Evolutionary conservation across 2,113 vertebrate species (phyloP), one percentile per base, ranked within the genome.

Genomic region (Oxyura jamaicensis): DNA sequence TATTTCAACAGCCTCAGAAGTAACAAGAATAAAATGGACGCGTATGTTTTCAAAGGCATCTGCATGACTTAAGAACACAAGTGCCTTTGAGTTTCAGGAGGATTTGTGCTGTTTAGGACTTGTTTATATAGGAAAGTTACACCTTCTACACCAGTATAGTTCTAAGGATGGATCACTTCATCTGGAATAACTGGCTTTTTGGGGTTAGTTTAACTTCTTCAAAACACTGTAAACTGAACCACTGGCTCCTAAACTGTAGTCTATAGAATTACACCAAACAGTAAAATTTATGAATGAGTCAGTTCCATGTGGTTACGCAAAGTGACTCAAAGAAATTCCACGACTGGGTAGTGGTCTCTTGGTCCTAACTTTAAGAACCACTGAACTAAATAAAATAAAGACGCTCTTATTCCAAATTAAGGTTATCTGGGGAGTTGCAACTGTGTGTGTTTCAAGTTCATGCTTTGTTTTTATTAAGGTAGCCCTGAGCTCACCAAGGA

Each of bases 201-300:
- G 12, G 85, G 65, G 63, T 86, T 86, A 42, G 46, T 68, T 88
- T 74, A 86, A 78, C 39, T 77, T 87, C 87, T 91, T 42, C 55
- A 80, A 84, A 84, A 84, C 62, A 21, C 83, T 56, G 74, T 88
- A 76, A 83, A 77, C 26, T 13, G 85, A 95, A 91, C 94, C 88
- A 48, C 94, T 82, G 86, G 13, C 77, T 93, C 89, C 93, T 86
- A 68, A 78, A 60, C 73, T 53, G 2, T 5, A 79, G 88, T 82
- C 80, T 92, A 50, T 60, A 82, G 95, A 91, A 84, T 91, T 89
- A 85, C 83, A 65, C 65, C 56, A 41, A 95, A 56, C 62, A 76
- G 86, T 89, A 76, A 81, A 75, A 93, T 84, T 95, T 95, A 93
- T 92, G 91, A 93, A 92, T 76, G 86, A 92, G 69, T 89, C 66